These are phyloP conservation scores for Dermolepida albohirtum DNA, from an alignment of 2,888 invertebrate genomes.

Conservation along the genomic window DNA sequence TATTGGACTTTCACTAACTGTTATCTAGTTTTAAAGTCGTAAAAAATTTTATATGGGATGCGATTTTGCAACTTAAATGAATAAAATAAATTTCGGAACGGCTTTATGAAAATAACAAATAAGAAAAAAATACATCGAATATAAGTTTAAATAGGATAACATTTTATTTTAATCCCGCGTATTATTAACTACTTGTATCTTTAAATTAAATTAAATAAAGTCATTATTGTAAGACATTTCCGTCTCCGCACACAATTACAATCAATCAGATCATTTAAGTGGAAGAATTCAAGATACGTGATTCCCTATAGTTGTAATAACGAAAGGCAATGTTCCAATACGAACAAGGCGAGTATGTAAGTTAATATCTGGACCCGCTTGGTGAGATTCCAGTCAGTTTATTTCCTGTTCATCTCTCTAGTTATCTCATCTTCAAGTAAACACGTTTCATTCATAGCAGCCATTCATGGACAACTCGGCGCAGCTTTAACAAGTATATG, in stretches of 20 bases:
- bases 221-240: constrained; percentile 2
- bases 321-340: constrained; percentile 38
- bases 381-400: constrained; percentile 52
- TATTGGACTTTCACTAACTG: too few species aligned
- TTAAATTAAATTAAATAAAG: constrained; percentile 18
- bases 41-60: too few species aligned
- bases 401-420: constrained; percentile 52
- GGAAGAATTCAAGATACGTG: constrained; percentile 4
- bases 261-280: constrained; percentile 26
- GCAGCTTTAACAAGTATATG: constrained; percentile 38
- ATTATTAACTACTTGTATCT: constrained; percentile 1
- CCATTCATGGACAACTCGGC: constrained; percentile 51
- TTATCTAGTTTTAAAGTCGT: too few species aligned
- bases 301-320: constrained; percentile 37
- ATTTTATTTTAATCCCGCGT: neutral
- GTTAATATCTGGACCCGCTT: constrained; percentile 47
- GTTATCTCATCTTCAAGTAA: constrained; percentile 52
- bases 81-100: neutral
- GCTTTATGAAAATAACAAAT: neutral
- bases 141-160: neutral
- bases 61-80: too few species aligned
- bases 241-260: constrained; percentile 3
- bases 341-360: constrained; percentile 41
- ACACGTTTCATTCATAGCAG: constrained; percentile 54
- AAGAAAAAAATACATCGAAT: neutral